Conservation (phyloP, 2,888 invertebrate genomes). For the Mamestra brassicae region DNA sequence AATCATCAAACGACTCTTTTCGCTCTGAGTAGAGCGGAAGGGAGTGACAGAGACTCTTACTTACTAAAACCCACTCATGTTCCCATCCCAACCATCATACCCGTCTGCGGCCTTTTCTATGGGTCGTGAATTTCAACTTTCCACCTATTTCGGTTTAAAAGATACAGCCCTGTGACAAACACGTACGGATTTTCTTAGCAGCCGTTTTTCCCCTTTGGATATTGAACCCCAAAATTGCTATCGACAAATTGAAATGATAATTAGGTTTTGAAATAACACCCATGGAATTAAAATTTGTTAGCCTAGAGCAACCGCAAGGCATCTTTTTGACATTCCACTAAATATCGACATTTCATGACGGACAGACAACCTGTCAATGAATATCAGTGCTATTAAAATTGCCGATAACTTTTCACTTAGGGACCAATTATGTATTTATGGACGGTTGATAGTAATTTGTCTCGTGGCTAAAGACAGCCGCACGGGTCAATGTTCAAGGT, state of each 20-base stretch:
- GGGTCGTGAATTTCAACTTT: no score
- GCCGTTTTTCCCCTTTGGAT: no score
- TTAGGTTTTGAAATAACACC: slow-evolving; percentile 54
- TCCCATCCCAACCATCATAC: no score
- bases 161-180: not conserved
- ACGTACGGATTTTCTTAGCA: no score
- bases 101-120: no score
- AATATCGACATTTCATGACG: slow-evolving; percentile 25
- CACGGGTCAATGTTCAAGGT: no score
- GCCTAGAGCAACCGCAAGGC: slow-evolving; percentile 19
- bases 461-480: no score
- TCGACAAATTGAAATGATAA: slow-evolving; percentile 58
- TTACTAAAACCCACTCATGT: no score
- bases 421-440: slow-evolving; percentile 35
- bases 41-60: no score
- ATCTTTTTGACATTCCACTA: slow-evolving; percentile 31
- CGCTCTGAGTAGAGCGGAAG: no score
- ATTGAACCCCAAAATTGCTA: slow-evolving; percentile 29
- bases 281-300: slow-evolving; percentile 37
- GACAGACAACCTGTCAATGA: slow-evolving; percentile 1
- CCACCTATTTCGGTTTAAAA: not conserved
- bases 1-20: no score
- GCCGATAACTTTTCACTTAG: slow-evolving; percentile 49
- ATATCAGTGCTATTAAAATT: slow-evolving; percentile 47
- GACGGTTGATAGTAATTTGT: not conserved